Base-by-base conservation (phyloP, 2,113 vertebrate genomes). In the Hemiprocne comata region DNA sequence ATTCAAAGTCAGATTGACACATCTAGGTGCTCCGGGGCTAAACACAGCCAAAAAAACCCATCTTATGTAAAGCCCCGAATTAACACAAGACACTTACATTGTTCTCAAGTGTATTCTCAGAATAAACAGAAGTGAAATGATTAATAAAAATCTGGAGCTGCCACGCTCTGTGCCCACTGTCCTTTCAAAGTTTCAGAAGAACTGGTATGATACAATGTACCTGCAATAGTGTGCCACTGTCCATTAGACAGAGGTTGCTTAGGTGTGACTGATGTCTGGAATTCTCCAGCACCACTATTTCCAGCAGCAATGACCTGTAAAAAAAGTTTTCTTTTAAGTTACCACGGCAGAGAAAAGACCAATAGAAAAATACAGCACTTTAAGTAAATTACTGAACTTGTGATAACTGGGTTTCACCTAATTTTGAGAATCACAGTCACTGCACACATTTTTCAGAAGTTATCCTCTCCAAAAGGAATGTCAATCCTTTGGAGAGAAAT, bases 141-240 rank as follows among this genome's bases (percentile, higher is more conserved):
- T 46, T 34, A 46, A 42, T 44, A 46, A 48, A 80, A 67, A 26
- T 51, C 36, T 75, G 48, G 73, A 67, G n/a, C 34, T 86, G 57
- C 33, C 61, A 25, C 20, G n/a, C 25, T 74, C 21, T 74, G 24
- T 85, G 65, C 24, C 36, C 57, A 67, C 18, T 0, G 0, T 17
- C 33, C 33, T 69, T 69, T 48, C 19, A 23, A 40, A 72, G 13
- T 29, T 75, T 90, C 38, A 65, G n/a, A 69, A 92, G 58, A 93
- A 61, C 61, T 36, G 42, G 13, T 23, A 65, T n/a, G 38, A 60
- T 13, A 10, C 17, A 92, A 46, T 1, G 1, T 98, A 99, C 99
- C 99, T 98, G 98, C 97, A 82, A 99, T 97, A 10, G 98, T 98
- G 87, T 99, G 99, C 98, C 99, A 99, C 58, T 92, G 95, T n/a